A percentile compares a stretch with the other conserved stretches of the same genome.
Conservation (phyloP, 2,888 invertebrate species). For the Calephelis perditalis region DNA sequence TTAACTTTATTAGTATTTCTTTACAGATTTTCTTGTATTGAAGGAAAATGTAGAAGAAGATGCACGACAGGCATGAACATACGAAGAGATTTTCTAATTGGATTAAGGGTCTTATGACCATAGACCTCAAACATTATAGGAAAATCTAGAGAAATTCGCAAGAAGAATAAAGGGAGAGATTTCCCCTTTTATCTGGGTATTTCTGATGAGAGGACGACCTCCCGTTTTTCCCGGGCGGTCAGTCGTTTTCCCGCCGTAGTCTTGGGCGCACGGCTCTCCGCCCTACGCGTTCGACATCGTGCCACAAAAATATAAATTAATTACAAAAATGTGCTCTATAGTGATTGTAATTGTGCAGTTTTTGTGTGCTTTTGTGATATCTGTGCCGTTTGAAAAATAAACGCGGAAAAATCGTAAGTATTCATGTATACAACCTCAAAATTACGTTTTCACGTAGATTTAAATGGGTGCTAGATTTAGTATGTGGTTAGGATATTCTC, state of each 20-base stretch:
- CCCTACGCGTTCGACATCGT: slow-evolving; percentile 38
- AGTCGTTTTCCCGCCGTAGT: slow-evolving; percentile 61
- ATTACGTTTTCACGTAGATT: slow-evolving; percentile 4
- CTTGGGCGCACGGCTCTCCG: slow-evolving; percentile 42
- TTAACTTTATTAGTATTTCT: no score
- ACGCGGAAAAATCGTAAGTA: slow-evolving; percentile 25
- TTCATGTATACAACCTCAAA: slow-evolving; percentile 6
- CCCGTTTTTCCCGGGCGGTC: slow-evolving; percentile 47
- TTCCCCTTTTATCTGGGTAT: slow-evolving; percentile 25
- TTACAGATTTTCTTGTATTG: no score
- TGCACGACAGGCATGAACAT: no score
- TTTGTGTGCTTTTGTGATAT: slow-evolving; percentile 37
- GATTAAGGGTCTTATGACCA: no score
- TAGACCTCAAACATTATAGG: no score
- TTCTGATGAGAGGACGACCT: slow-evolving; percentile 39
- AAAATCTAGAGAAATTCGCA: no score
- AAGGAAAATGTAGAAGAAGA: no score
- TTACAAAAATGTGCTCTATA: slow-evolving; percentile 31
- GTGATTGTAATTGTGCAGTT: slow-evolving; percentile 36
- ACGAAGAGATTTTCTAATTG: no score
- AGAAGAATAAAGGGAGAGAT: slow-evolving; percentile 14
- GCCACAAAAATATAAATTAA: slow-evolving; percentile 37
- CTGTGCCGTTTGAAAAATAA: slow-evolving; percentile 20
- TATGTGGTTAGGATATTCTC: slow-evolving; percentile 7
- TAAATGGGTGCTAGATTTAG: slow-evolving; percentile 5